Percentiles rank a stretch among this genome's conserved stretches.
Conservation (phyloP, 2,797 vertebrate species). For the Helostoma temminkii region DNA sequence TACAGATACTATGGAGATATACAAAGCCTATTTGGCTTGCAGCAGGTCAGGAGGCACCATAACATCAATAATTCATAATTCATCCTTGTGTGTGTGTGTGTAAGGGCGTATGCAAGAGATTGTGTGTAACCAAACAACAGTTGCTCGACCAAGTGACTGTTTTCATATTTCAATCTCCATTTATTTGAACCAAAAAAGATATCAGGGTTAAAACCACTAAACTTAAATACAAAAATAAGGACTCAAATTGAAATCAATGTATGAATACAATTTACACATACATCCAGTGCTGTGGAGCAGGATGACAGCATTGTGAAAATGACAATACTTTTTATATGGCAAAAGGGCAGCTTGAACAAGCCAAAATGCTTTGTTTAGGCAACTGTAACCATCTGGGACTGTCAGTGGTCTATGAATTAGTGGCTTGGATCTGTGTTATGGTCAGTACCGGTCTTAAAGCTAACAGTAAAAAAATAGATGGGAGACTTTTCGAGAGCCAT, state of each 20-base stretch:
- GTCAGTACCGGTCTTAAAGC: slow-evolving; percentile 77
- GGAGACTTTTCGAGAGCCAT: slow-evolving; percentile 73
- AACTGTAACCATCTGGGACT: slow-evolving; percentile 67
- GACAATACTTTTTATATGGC: slow-evolving; percentile 77
- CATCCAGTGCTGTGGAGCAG: slow-evolving; percentile 78
- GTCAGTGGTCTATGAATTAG: slow-evolving; percentile 59
- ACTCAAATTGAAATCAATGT: slow-evolving; percentile 77
- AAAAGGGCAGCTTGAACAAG: slow-evolving; percentile 69
- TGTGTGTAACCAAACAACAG: slow-evolving; percentile 68
- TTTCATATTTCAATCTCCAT: slow-evolving; percentile 81
- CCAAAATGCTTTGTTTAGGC: slow-evolving; percentile 75
- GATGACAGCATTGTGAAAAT: slow-evolving; percentile 78
- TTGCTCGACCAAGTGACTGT: slow-evolving; percentile 60
- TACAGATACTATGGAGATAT: slow-evolving; percentile 62
- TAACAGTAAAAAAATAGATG: slow-evolving; percentile 84
- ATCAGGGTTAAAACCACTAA: slow-evolving; percentile 78
- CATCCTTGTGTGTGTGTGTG: slow-evolving; percentile 1
- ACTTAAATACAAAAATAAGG: slow-evolving; percentile 85
- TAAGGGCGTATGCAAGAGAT: slow-evolving; percentile 1
- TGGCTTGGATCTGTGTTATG: slow-evolving; percentile 70
- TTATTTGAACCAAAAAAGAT: slow-evolving; percentile 80
- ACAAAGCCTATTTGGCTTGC: slow-evolving; percentile 64
- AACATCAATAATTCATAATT: slow-evolving; percentile 74
- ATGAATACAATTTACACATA: slow-evolving; percentile 79
- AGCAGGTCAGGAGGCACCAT: slow-evolving; percentile 70